phyloP scores from a whole-genome alignment of 2,797 vertebrate species.

The Eleutherodactylus coqui region DNA sequence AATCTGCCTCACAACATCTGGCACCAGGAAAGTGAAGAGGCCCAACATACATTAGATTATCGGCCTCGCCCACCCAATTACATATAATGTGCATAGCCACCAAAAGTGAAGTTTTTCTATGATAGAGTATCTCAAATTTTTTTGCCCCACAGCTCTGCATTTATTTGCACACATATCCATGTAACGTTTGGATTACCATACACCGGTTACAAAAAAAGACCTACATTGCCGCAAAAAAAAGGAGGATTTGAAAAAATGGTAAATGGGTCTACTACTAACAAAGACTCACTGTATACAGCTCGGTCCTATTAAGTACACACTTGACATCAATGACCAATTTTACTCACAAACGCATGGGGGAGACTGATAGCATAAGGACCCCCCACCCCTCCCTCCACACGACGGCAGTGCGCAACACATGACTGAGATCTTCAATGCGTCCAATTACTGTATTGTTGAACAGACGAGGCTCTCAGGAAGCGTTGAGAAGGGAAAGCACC shows the following conservation, averaged over 20 bases:
- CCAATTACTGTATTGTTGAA: slow-evolving; percentile 36
- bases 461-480: slow-evolving; percentile 31
- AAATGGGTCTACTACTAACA: not conserved
- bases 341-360: slow-evolving; percentile 12
- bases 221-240: not conserved
- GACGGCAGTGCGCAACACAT: not conserved
- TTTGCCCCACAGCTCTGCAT: not conserved
- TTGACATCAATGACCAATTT: slow-evolving; percentile 38
- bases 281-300: not conserved
- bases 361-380: not conserved
- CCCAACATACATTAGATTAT: too few relatives aligned
- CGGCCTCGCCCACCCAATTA: too few relatives aligned
- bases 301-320: slow-evolving; percentile 19
- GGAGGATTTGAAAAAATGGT: not conserved
- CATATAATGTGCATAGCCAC: too few relatives aligned
- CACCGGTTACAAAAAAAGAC: not conserved
- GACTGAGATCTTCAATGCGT: slow-evolving; percentile 5
- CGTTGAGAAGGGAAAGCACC: slow-evolving; percentile 26
- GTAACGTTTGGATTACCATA: not conserved
- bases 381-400: not conserved
- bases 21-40: too few relatives aligned
- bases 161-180: not conserved
- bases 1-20: too few relatives aligned
- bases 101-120: not conserved
- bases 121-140: not conserved